These are phyloP conservation scores for Hirtodrosophila cameraria DNA, from an alignment of 2,888 invertebrate genomes.

Conservation along the genomic window DNA sequence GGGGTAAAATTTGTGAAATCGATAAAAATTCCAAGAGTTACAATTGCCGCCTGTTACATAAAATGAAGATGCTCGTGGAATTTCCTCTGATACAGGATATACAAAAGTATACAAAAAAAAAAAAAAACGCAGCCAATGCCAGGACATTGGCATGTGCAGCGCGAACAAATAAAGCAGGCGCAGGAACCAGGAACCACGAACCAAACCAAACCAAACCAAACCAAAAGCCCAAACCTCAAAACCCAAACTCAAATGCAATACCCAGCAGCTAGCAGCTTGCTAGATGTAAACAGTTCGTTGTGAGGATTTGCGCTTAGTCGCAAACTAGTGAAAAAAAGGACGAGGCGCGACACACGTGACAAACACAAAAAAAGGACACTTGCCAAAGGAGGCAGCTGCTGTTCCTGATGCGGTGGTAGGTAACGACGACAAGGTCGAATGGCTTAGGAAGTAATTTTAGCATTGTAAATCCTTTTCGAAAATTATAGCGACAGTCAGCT, in stretches of 20 bases:
- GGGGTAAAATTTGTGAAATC: too few species aligned
- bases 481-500: conserved; percentile 79
- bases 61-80: neutral
- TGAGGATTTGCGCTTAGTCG: conserved; percentile 69
- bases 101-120: neutral
- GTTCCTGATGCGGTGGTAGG: conserved; percentile 40
- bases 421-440: conserved; percentile 75
- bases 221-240: conserved; percentile 7
- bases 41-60: too few species aligned
- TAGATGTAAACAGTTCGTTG: conserved; percentile 55
- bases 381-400: conserved; percentile 6
- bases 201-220: conserved; percentile 19
- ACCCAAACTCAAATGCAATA: conserved; percentile 15
- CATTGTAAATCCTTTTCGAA: conserved; percentile 78
- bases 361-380: conserved; percentile 16
- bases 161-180: conserved; percentile 22
- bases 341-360: conserved; percentile 26
- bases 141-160: conserved; percentile 33
- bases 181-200: conserved; percentile 3
- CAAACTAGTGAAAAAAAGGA: conserved; percentile 41
- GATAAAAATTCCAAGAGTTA: too few species aligned
- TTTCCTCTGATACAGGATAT: neutral
- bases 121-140: conserved; percentile 3
- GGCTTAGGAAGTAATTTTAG: conserved; percentile 78
- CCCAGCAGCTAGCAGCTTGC: conserved; percentile 9